phyloP scores from a whole-genome alignment of 2,888 invertebrate genomes.

The Agonopterix arenella region DNA sequence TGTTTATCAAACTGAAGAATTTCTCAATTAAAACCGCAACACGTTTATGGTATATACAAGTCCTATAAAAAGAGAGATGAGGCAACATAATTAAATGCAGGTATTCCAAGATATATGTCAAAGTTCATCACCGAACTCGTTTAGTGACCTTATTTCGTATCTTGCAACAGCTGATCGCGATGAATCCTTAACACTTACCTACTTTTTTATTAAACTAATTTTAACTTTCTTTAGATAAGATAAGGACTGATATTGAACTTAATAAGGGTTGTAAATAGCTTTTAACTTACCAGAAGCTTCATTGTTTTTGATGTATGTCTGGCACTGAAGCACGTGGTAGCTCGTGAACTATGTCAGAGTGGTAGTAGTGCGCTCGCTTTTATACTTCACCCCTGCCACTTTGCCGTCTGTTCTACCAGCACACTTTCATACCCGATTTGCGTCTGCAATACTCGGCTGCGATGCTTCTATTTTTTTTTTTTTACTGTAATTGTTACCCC shows the following conservation, averaged over 20 bases:
- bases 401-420: slow-evolving; percentile 51
- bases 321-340: slow-evolving; percentile 54
- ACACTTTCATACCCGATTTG: slow-evolving; percentile 64
- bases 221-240: background rate
- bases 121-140: slow-evolving; percentile 53
- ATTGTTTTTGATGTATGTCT: slow-evolving; percentile 50
- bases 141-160: slow-evolving; percentile 50
- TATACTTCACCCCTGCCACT: slow-evolving; percentile 76
- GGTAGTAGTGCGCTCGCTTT: slow-evolving; percentile 67
- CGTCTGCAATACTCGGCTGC: slow-evolving; percentile 49
- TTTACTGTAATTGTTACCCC: no score
- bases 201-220: background rate
- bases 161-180: slow-evolving; percentile 46
- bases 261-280: background rate
- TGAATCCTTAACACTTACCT: slow-evolving; percentile 28
- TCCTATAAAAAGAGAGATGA: slow-evolving; percentile 3
- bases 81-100: slow-evolving; percentile 38
- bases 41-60: background rate
- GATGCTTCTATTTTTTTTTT: slow-evolving; percentile 36
- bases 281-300: slow-evolving; percentile 68
- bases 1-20: no score
- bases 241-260: background rate
- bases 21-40: no score
- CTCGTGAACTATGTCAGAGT: slow-evolving; percentile 70
- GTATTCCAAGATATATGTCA: slow-evolving; percentile 55